These are phyloP conservation scores for Ianthella basta DNA, from an alignment of 37 sponge, comb jelly and placozoan genomes.

Conservation along the genomic window DNA sequence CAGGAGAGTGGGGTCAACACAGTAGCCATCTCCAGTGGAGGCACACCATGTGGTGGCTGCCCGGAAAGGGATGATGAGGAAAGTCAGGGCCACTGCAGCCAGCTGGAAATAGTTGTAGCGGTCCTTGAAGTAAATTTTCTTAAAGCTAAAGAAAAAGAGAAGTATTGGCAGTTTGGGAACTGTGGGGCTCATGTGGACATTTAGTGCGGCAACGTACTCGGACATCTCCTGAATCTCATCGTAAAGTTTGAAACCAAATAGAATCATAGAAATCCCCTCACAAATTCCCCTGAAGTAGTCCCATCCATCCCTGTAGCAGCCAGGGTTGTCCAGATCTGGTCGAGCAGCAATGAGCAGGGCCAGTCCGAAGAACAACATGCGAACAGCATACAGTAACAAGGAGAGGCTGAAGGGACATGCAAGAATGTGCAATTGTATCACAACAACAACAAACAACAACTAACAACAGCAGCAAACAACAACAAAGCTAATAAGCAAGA, in stretches of 20 bases:
- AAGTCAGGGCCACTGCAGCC: neutral
- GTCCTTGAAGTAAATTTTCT: neutral
- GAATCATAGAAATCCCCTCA: neutral
- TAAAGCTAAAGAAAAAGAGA: no score
- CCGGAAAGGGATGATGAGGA: constrained; percentile 14
- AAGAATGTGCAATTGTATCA: no score
- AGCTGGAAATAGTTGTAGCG: constrained; percentile 9
- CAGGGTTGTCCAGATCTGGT: constrained; percentile 30
- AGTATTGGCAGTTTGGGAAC: no score
- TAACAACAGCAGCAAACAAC: no score
- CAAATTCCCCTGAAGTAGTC: constrained; percentile 13
- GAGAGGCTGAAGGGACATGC: neutral
- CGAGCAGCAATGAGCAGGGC: constrained; percentile 29
- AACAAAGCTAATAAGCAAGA: no score
- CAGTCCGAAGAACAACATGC: constrained; percentile 12
- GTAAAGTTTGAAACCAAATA: neutral
- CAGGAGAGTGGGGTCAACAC: constrained; percentile 9
- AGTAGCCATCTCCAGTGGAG: constrained; percentile 25
- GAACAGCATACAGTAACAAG: neutral
- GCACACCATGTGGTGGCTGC: constrained; percentile 40
- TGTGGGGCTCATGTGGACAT: no score
- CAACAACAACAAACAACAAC: no score
- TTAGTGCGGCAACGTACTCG: neutral
- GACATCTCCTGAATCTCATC: neutral
- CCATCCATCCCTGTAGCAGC: constrained; percentile 31